Evolutionary conservation across 2,888 invertebrate species (phyloP).

Genomic region (Lepidochrysops patricia): DNA sequence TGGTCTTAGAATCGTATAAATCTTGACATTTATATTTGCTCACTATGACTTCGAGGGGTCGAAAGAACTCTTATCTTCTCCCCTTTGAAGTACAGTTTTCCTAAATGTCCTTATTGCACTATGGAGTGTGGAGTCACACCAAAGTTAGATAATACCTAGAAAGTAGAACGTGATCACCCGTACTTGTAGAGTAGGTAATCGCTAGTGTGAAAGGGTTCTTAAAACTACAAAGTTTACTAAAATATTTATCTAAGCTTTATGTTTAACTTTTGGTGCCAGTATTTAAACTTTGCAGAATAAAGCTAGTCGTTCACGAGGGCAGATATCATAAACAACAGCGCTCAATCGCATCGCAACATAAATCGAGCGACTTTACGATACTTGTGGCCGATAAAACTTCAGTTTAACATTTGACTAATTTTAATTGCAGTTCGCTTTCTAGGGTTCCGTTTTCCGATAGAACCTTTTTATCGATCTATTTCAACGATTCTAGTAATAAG

Average conservation of each 20-base stretch:
- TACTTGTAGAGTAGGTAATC: too few species aligned
- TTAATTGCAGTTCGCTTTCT: conserved; percentile 55
- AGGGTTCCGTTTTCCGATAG: too few species aligned
- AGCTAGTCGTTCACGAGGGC: neutral
- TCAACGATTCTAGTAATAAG: too few species aligned
- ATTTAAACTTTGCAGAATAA: conserved; percentile 1
- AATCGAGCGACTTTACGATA: conserved; percentile 55
- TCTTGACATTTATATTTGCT: neutral
- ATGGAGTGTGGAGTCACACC: too few species aligned
- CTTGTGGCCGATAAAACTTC: conserved; percentile 48
- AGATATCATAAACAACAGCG: conserved; percentile 22
- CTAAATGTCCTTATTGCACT: too few species aligned
- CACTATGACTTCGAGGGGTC: neutral
- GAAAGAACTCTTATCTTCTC: too few species aligned
- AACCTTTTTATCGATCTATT: too few species aligned
- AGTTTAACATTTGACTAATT: conserved; percentile 60
- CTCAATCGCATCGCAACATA: conserved; percentile 41
- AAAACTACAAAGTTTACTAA: too few species aligned
- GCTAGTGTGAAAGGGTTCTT: too few species aligned
- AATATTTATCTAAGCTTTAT: neutral
- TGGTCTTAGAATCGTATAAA: neutral
- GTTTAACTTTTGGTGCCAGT: neutral
- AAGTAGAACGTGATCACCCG: too few species aligned
- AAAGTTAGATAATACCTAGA: too few species aligned
- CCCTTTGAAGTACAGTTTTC: too few species aligned